Conservation (phyloP, 2,113 vertebrate species). For the Aegithalos caudatus region DNA sequence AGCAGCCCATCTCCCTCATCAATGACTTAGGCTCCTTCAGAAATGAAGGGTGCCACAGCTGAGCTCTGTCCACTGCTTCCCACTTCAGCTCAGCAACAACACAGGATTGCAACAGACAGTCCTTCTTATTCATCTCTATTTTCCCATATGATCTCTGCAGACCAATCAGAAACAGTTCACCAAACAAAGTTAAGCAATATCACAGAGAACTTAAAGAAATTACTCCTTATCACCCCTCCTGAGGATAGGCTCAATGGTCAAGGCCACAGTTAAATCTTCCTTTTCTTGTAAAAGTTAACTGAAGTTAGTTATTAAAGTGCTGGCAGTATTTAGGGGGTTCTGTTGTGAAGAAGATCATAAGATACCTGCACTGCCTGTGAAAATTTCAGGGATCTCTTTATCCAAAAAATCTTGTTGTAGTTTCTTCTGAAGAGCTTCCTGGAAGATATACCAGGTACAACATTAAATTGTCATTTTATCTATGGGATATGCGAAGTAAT, state of each 20-base stretch:
- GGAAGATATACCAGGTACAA: slow-evolving; percentile 63
- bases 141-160: slow-evolving; percentile 37
- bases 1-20: not conserved
- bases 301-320: slow-evolving; percentile 81
- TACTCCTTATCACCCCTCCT: slow-evolving; percentile 69
- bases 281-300: slow-evolving; percentile 85
- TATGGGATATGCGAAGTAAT: not conserved
- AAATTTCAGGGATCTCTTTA: slow-evolving; percentile 6
- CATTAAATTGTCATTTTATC: not conserved
- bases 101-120: slow-evolving; percentile 13
- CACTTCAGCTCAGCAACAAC: not conserved
- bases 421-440: not conserved
- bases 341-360: slow-evolving; percentile 19
- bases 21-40: not conserved
- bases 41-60: not conserved
- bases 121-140: slow-evolving; percentile 30
- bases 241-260: slow-evolving; percentile 75
- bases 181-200: slow-evolving; percentile 62
- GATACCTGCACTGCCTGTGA: not conserved
- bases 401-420: not conserved
- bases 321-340: slow-evolving; percentile 59
- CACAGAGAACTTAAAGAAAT: slow-evolving; percentile 69
- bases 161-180: slow-evolving; percentile 44
- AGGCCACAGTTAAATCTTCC: slow-evolving; percentile 76
- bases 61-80: not conserved